phyloP scores from a whole-genome alignment of 2,113 vertebrate species.

The Sardina pilchardus region DNA sequence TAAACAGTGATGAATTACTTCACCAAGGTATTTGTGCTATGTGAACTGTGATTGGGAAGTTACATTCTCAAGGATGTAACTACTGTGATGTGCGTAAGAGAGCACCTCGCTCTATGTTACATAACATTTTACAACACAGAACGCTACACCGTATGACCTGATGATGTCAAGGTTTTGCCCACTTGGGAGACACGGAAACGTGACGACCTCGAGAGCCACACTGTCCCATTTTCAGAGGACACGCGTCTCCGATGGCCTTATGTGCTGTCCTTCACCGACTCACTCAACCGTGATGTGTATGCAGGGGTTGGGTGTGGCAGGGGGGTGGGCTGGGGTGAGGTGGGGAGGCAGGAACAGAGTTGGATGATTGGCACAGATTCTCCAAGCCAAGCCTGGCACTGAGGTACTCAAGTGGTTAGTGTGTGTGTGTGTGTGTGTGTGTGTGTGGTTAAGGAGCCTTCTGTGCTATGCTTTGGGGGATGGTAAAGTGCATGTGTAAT shows the following conservation, averaged over 20 bases:
- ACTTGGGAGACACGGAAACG: not conserved
- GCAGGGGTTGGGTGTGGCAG: not conserved
- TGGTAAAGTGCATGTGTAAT: not conserved
- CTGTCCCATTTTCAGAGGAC: conserved; percentile 2
- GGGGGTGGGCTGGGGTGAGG: no score
- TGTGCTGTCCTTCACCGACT: not conserved
- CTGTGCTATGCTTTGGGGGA: not conserved
- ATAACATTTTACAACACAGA: not conserved
- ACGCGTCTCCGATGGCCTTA: not conserved
- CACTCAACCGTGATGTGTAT: not conserved
- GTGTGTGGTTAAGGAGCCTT: not conserved
- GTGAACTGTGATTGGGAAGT: not conserved
- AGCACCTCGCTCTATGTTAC: not conserved
- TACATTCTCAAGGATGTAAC: not conserved
- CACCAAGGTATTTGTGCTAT: not conserved
- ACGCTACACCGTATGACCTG: not conserved
- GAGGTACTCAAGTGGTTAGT: not conserved
- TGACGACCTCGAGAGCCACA: not conserved
- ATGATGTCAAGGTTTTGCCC: not conserved
- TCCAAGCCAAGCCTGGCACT: not conserved
- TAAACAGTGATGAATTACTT: not conserved
- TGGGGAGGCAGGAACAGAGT: not conserved
- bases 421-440: not conserved
- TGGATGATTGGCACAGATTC: not conserved
- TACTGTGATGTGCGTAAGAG: not conserved